phyloP scores from a whole-genome alignment of 2,797 vertebrate species.

The Astyanax mexicanus region DNA sequence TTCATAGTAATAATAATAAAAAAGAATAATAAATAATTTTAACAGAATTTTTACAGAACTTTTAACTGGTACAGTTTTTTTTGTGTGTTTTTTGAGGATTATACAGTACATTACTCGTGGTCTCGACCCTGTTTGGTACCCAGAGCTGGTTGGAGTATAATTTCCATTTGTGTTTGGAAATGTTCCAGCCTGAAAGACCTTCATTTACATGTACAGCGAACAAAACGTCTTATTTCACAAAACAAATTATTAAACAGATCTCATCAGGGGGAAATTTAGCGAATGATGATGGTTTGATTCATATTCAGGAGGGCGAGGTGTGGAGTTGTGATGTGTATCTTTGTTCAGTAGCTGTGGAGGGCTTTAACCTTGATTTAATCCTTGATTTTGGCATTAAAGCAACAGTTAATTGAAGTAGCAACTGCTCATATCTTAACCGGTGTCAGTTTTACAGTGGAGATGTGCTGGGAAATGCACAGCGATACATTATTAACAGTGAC shows the following conservation, averaged over 20 bases:
- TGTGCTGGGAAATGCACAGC: not conserved
- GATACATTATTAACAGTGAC: too few relatives aligned
- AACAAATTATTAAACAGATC: not conserved
- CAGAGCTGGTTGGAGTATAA: too few relatives aligned
- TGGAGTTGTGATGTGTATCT: not conserved
- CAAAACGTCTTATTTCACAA: not conserved
- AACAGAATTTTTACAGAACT: too few relatives aligned
- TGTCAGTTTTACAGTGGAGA: not conserved
- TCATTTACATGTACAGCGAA: not conserved
- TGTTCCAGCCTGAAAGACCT: not conserved
- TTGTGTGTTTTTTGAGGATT: too few relatives aligned
- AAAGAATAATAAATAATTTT: too few relatives aligned
- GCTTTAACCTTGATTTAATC: slow-evolving; percentile 1
- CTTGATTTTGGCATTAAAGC: slow-evolving; percentile 6
- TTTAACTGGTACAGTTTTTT: too few relatives aligned
- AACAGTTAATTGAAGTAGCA: not conserved
- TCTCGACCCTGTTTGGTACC: too few relatives aligned
- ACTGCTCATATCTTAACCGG: not conserved
- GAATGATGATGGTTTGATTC: not conserved
- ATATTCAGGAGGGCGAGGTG: too few relatives aligned
- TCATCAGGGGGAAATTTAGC: not conserved
- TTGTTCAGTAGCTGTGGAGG: not conserved
- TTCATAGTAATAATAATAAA: too few relatives aligned
- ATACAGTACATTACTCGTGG: too few relatives aligned
- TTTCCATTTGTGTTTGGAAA: not conserved